Percentiles rank a stretch among this genome's conserved stretches.
phyloP scores from a whole-genome alignment of 2,888 invertebrate genomes.

The Xestia xanthographa region DNA sequence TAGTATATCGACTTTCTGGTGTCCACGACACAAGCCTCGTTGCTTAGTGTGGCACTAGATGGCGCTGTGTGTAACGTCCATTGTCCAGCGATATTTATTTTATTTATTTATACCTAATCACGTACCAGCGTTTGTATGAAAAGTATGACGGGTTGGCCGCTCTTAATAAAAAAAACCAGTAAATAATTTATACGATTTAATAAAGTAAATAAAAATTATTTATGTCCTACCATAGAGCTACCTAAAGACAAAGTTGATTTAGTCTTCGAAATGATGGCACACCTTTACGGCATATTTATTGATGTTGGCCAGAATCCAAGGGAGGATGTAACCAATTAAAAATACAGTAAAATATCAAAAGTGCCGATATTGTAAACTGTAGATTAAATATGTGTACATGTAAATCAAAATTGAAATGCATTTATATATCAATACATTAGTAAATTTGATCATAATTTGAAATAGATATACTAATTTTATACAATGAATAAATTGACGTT shows the following conservation, averaged over 20 bases:
- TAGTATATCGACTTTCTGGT: no score
- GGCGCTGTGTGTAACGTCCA: no score
- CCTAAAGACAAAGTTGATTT: constrained; percentile 54
- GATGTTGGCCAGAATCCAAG: constrained; percentile 1
- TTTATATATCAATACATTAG: constrained; percentile 3
- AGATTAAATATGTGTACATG: constrained; percentile 2
- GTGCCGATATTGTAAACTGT: constrained; percentile 12
- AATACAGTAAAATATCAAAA: constrained; percentile 9
- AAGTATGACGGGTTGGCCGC: no score
- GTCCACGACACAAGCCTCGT: no score
- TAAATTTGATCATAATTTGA: constrained; percentile 1
- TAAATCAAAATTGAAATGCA: background rate
- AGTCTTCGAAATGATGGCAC: constrained; percentile 66
- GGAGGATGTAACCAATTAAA: background rate
- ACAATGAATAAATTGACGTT: constrained; percentile 6
- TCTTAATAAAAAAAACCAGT: constrained; percentile 32
- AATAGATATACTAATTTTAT: background rate
- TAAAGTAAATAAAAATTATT: constrained; percentile 59
- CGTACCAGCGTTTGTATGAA: no score
- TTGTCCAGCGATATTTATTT: no score
- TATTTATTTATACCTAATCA: no score
- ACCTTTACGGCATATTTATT: constrained; percentile 35
- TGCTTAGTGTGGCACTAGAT: no score
- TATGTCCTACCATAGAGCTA: constrained; percentile 52
- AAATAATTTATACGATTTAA: constrained; percentile 64